These are phyloP conservation scores for Hemicentrotus pulcherrimus DNA, from an alignment of 35 echinoderm and acorn worm species.

Conservation along the genomic window DNA sequence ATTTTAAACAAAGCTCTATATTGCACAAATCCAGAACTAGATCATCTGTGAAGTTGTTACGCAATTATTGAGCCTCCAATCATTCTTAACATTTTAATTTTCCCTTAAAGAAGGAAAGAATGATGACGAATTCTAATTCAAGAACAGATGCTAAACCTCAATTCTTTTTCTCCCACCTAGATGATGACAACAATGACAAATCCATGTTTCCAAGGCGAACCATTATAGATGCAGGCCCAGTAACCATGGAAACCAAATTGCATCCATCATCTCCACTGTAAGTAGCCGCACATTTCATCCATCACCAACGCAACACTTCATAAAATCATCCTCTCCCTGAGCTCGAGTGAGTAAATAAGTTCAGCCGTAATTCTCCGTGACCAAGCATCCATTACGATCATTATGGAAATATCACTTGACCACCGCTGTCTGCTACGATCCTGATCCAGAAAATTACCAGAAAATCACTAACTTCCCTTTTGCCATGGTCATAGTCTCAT, in stretches of 20 bases:
- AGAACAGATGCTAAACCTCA: background rate
- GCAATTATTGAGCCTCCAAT: background rate
- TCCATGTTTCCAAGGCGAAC: background rate
- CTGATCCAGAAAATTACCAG: conserved; percentile 1
- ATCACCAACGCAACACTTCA: conserved; percentile 1
- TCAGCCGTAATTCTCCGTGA: background rate
- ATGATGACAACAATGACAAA: background rate
- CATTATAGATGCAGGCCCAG: background rate
- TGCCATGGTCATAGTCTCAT: background rate
- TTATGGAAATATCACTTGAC: background rate
- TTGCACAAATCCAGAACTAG: no score
- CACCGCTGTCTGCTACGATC: background rate
- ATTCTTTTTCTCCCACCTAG: background rate
- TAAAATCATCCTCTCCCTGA: background rate
- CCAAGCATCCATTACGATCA: background rate
- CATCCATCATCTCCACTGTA: background rate
- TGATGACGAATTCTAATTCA: background rate
- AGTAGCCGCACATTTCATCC: background rate
- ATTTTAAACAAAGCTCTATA: no score
- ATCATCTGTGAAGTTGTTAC: background rate
- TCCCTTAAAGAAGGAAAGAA: background rate
- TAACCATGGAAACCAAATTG: background rate
- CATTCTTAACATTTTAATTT: background rate
- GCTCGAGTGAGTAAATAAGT: background rate
- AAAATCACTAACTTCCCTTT: background rate